These are phyloP conservation scores for Papilio aristodemus DNA, from an alignment of 1,140 invertebrate species.

Conservation along the genomic window DNA sequence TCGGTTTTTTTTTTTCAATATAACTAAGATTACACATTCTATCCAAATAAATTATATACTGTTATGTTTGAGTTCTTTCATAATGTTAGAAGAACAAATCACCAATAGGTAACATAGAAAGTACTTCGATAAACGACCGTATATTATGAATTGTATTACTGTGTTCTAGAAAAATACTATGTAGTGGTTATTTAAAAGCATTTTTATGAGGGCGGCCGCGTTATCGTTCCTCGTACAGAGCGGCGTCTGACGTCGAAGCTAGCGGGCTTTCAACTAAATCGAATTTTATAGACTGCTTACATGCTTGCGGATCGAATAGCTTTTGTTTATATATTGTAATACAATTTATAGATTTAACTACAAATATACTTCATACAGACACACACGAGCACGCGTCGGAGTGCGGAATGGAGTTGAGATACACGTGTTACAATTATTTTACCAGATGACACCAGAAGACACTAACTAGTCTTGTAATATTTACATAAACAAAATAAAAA, in stretches of 20 bases:
- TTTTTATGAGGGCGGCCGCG: conserved; percentile 16
- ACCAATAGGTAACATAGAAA: background rate
- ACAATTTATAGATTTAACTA: background rate
- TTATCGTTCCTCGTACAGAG: conserved; percentile 4
- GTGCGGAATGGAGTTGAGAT: too few species aligned
- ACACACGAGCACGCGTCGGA: too few species aligned
- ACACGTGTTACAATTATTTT: too few species aligned
- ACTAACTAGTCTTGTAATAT: too few species aligned
- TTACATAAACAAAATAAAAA: too few species aligned
- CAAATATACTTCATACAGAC: too few species aligned
- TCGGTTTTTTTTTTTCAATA: too few species aligned
- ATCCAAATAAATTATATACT: background rate
- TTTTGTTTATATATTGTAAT: conserved; percentile 18
- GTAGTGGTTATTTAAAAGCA: conserved; percentile 24
- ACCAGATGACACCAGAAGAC: too few species aligned
- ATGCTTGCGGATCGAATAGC: conserved; percentile 5
- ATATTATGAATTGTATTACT: conserved; percentile 14
- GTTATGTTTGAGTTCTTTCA: too few species aligned
- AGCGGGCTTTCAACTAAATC: conserved; percentile 25
- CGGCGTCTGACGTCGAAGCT: conserved; percentile 22
- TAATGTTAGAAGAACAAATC: background rate
- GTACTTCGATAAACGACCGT: background rate
- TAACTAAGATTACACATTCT: too few species aligned
- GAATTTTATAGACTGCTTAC: conserved; percentile 26
- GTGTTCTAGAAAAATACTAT: conserved; percentile 5